These are phyloP conservation scores for Bombus turneri DNA, from an alignment of 1,140 invertebrate genomes.

Conservation along the genomic window DNA sequence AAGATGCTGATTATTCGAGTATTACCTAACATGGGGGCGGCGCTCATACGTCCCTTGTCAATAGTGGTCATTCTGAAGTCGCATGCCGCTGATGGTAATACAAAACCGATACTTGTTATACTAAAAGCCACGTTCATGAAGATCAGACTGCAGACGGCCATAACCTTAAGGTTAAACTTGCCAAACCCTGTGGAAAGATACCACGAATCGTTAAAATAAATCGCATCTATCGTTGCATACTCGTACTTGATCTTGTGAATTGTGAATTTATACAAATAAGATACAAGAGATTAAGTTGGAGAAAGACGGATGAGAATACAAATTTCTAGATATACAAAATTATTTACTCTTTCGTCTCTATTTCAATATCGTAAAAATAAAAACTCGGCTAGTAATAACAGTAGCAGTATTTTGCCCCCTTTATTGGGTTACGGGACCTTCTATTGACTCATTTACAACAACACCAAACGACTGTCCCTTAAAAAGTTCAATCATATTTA, in stretches of 20 bases:
- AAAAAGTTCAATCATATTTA: too few relatives aligned
- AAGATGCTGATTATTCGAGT: neutral
- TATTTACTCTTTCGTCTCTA: too few relatives aligned
- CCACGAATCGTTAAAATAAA: neutral
- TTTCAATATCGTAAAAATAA: too few relatives aligned
- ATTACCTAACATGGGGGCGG: conserved; percentile 79
- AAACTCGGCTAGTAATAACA: too few relatives aligned
- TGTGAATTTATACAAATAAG: neutral
- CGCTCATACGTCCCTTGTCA: conserved; percentile 83
- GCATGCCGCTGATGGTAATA: conserved; percentile 84
- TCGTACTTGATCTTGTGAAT: neutral
- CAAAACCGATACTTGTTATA: conserved; percentile 79
- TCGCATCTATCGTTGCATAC: neutral
- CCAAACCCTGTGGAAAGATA: conserved; percentile 80
- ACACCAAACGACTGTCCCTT: too few relatives aligned
- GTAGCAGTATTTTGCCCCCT: too few relatives aligned
- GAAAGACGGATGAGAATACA: neutral
- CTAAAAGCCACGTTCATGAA: conserved; percentile 83
- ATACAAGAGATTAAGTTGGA: neutral
- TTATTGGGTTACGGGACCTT: too few relatives aligned
- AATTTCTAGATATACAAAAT: too few relatives aligned
- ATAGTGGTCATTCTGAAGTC: conserved; percentile 83
- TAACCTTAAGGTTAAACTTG: conserved; percentile 82
- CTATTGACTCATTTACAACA: too few relatives aligned
- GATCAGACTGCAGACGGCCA: conserved; percentile 83